Base-by-base conservation (phyloP, 2,797 vertebrate species). In the Danio jaintianensis region DNA sequence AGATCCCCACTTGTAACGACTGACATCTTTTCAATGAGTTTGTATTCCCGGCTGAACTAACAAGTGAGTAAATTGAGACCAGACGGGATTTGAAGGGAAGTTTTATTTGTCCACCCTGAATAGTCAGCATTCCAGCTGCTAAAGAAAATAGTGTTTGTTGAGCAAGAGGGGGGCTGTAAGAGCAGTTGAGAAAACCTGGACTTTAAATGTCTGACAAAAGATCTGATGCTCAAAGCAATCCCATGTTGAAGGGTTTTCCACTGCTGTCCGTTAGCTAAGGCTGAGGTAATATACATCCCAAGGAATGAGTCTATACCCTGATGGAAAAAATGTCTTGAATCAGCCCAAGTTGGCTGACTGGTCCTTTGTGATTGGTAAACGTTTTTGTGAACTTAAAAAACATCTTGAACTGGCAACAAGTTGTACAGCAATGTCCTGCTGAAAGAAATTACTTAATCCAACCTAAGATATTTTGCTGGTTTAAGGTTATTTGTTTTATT, bases 101-200 rank as follows among this genome's bases (percentile, higher is more conserved):
- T 85, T 86, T 89, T 83, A 86, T 87, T 85, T 85, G 77, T 84
- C 76, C 84, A 76, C 80, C 40, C 69, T 56, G 75, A 81, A 88
- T 86, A 69, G 82, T 79, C 79, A 15, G 77, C 85, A 88, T 87
- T 87, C 87, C 84, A 85, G 84, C 73, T 83, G 79, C 82, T 83
- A 63, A 82, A 86, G 82, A 87, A 87, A 83, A 85, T 82, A 85
- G 84, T 70, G 81, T 71, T 76, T 66, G 83, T 85, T 83, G 83
- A 83, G 84, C 83, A 85, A 85, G 76, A 71, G 79, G 63, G 48
- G 48, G 75, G 67, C 56, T 55, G 40, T 59, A 68, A 29, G 67
- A 71, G 56, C 48, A 29, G 80, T 36, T 52, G 66, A 83, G 75
- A 63, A 72, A 77, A 71, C 58, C 66, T 67, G 77, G 45, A 74